Evolutionary conservation across 2,888 invertebrate genomes (phyloP).

Genomic region (Drosophila tanythrix): DNA sequence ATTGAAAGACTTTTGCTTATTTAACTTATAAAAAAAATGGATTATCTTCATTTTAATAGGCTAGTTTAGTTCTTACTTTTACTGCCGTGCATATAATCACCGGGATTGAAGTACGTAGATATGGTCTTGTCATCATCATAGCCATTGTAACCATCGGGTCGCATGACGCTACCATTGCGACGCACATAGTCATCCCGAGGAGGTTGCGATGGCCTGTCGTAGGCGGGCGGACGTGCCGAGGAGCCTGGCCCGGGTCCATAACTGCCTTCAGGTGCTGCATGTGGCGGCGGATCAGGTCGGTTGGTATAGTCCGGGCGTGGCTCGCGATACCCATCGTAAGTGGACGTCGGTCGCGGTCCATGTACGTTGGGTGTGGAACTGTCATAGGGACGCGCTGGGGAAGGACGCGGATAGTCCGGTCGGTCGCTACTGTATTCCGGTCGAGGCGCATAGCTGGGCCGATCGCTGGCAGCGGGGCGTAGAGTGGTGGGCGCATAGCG

Average conservation of each 20-base stretch:
- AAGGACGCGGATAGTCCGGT: constrained; percentile 55
- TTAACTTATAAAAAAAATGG: not conserved
- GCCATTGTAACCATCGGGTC: constrained; percentile 68
- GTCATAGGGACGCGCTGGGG: constrained; percentile 59
- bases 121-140: constrained; percentile 83
- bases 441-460: constrained; percentile 66
- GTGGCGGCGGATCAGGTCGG: constrained; percentile 79
- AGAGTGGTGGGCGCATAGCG: constrained; percentile 74
- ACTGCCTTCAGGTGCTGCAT: constrained; percentile 34
- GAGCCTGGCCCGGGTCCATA: constrained; percentile 49
- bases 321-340: constrained; percentile 56
- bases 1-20: not conserved
- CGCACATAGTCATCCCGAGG: constrained; percentile 62
- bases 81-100: constrained; percentile 80
- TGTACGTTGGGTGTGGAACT: constrained; percentile 56
- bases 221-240: constrained; percentile 60
- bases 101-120: constrained; percentile 84
- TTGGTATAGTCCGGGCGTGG: constrained; percentile 78
- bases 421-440: constrained; percentile 64
- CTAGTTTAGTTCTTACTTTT: constrained; percentile 72
- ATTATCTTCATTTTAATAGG: not conserved
- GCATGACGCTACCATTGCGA: constrained; percentile 62
- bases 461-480: constrained; percentile 60
- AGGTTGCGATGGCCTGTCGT: constrained; percentile 47
- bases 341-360: constrained; percentile 45